These are phyloP conservation scores for Lethrus apterus DNA, from an alignment of 1,140 invertebrate species.

Conservation along the genomic window DNA sequence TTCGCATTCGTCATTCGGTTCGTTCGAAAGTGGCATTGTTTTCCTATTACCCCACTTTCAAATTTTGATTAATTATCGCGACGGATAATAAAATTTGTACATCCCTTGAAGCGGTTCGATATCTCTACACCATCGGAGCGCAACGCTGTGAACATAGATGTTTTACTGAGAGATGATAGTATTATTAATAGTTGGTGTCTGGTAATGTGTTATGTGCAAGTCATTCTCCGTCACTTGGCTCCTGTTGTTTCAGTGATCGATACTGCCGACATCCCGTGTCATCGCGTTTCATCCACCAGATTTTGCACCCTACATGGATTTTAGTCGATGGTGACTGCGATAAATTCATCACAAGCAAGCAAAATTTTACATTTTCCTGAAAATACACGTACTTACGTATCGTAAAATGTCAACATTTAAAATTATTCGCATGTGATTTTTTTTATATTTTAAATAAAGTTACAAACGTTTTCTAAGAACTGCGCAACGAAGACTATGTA, in stretches of 20 bases:
- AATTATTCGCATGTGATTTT: too few species aligned
- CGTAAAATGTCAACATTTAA: too few species aligned
- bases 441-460: too few species aligned
- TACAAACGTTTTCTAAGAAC: too few species aligned
- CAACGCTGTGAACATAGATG: constrained; percentile 26
- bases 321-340: too few species aligned
- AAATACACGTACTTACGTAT: too few species aligned
- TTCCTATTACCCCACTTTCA: constrained; percentile 13
- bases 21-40: too few species aligned
- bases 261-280: constrained; percentile 37
- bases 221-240: constrained; percentile 38
- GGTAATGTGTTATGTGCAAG: constrained; percentile 36
- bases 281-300: constrained; percentile 27
- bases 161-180: constrained; percentile 27
- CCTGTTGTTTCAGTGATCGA: constrained; percentile 37
- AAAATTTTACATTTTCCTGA: too few species aligned
- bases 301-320: constrained; percentile 3
- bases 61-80: constrained; percentile 10
- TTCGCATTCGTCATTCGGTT: too few species aligned
- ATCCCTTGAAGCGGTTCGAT: constrained; percentile 9
- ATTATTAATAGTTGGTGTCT: constrained; percentile 39
- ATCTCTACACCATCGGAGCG: constrained; percentile 22
- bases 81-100: constrained; percentile 12
- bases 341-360: too few species aligned
- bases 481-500: too few species aligned